These are phyloP conservation scores for Scaptomyza pallida DNA, from an alignment of 1,140 invertebrate genomes.

Conservation along the genomic window DNA sequence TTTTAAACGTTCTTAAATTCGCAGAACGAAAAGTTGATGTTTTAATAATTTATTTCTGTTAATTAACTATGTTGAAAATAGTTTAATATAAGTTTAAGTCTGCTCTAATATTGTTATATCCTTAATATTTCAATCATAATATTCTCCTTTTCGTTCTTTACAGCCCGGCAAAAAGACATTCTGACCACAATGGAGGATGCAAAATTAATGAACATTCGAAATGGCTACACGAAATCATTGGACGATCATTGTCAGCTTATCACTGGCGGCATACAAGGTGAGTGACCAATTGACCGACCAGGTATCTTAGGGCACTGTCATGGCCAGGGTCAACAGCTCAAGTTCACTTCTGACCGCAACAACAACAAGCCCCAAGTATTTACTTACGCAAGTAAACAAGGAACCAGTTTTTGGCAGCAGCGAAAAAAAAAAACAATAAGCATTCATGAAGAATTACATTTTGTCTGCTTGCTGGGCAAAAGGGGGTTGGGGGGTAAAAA, in stretches of 20 bases:
- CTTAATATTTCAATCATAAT: no score
- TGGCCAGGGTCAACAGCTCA: slow-evolving; percentile 16
- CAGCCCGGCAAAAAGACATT: slow-evolving; percentile 36
- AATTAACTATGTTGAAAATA: no score
- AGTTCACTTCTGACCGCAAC: background rate
- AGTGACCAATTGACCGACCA: slow-evolving; percentile 34
- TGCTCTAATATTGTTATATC: no score
- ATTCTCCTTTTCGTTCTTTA: background rate
- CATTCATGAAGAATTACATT: slow-evolving; percentile 71
- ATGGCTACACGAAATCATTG: slow-evolving; percentile 61
- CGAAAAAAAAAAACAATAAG: slow-evolving; percentile 50
- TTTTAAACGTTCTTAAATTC: no score
- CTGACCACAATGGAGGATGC: slow-evolving; percentile 60
- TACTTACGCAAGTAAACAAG: slow-evolving; percentile 32
- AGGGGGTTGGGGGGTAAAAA: slow-evolving; percentile 27
- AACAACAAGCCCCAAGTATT: slow-evolving; percentile 19
- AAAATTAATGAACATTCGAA: slow-evolving; percentile 68
- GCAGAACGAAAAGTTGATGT: no score
- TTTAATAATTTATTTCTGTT: no score
- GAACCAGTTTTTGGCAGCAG: slow-evolving; percentile 15
- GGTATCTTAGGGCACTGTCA: slow-evolving; percentile 1
- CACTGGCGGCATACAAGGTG: slow-evolving; percentile 57
- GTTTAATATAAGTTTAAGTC: no score
- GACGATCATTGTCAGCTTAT: slow-evolving; percentile 76
- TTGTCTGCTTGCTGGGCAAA: slow-evolving; percentile 25